phyloP scores from a whole-genome alignment of 2,888 invertebrate genomes.

The Drosophila stalkeri region DNA sequence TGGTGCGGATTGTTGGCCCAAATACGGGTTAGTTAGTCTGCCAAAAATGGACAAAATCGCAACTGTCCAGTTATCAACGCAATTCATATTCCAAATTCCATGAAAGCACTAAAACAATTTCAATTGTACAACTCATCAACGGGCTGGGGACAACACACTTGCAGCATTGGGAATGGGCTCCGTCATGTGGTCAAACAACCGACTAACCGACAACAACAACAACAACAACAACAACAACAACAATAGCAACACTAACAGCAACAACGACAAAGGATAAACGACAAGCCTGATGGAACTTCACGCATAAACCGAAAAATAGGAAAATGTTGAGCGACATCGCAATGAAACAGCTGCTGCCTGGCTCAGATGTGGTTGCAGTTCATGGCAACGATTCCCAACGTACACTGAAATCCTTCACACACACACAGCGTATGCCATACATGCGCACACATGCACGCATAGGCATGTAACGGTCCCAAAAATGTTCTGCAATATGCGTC shows the following conservation, averaged over 20 bases:
- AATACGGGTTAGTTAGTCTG: conserved; percentile 2
- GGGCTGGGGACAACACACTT: conserved; percentile 23
- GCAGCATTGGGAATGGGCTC: conserved; percentile 45
- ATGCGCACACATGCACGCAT: conserved; percentile 56
- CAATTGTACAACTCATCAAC: conserved; percentile 37
- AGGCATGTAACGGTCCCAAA: conserved; percentile 74
- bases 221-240: neutral
- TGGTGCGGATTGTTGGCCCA: neutral
- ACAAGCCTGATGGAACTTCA: conserved; percentile 65
- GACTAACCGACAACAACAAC: conserved; percentile 40
- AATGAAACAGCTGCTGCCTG: conserved; percentile 70
- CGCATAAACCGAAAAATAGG: conserved; percentile 66
- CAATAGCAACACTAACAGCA: conserved; percentile 9
- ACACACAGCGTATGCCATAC: conserved; percentile 1
- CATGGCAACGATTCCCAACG: conserved; percentile 42
- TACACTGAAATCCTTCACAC: conserved; percentile 23
- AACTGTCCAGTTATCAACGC: conserved; percentile 13
- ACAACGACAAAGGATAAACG: conserved; percentile 46
- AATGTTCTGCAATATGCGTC: conserved; percentile 81
- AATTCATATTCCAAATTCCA: conserved; percentile 45
- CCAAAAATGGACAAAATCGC: neutral
- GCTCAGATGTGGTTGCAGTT: conserved; percentile 73
- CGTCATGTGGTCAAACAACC: conserved; percentile 80
- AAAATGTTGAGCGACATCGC: conserved; percentile 64
- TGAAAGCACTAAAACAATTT: conserved; percentile 56